Percentiles rank a stretch among this genome's conserved stretches.
Evolutionary conservation across 2,888 invertebrate genomes (phyloP).

Genomic region (Masnerella sp.): DNA sequence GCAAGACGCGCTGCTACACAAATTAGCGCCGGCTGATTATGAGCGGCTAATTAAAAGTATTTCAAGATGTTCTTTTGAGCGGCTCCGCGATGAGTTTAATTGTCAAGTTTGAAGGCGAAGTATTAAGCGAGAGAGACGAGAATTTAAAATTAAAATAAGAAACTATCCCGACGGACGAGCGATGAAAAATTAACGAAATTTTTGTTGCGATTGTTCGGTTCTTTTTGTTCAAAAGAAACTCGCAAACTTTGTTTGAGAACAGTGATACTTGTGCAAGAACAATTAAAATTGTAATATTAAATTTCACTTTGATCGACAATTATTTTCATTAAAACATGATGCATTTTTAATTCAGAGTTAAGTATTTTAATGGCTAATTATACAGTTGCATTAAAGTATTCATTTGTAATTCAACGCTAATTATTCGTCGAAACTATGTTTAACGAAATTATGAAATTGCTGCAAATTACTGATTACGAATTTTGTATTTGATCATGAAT

Average conservation of each 20-base stretch:
- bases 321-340: neutral
- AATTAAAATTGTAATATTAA: conserved; percentile 28
- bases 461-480: too few species aligned
- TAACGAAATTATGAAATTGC: too few species aligned
- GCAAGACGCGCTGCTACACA: conserved; percentile 9
- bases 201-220: conserved; percentile 33
- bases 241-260: conserved; percentile 28
- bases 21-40: conserved; percentile 25
- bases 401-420: too few species aligned
- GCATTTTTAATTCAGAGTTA: neutral
- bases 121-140: conserved; percentile 22
- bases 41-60: conserved; percentile 51
- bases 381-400: too few species aligned
- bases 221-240: conserved; percentile 11
- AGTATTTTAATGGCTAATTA: neutral
- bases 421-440: too few species aligned
- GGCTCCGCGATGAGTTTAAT: conserved; percentile 44
- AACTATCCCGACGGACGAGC: conserved; percentile 30
- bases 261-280: conserved; percentile 32
- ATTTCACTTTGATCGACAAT: conserved; percentile 22
- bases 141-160: conserved; percentile 46
- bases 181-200: conserved; percentile 47
- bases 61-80: conserved; percentile 46
- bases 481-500: too few species aligned
- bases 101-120: conserved; percentile 48